These are phyloP conservation scores for Brachycybe producta DNA, from an alignment of 2,888 invertebrate genomes.

Conservation along the genomic window DNA sequence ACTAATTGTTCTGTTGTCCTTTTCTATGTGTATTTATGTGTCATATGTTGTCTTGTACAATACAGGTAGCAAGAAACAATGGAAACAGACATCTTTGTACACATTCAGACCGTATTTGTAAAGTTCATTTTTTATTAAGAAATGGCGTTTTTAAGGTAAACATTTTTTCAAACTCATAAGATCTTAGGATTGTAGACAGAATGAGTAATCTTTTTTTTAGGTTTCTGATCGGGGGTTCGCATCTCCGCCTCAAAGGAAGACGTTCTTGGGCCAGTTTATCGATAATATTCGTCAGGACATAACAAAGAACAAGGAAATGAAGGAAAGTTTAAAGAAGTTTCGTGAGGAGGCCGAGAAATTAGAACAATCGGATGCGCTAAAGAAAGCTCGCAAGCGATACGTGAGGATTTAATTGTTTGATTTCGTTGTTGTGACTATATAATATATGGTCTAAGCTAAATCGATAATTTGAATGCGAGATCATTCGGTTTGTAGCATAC, in stretches of 20 bases:
- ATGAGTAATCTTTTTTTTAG: slow-evolving; percentile 7
- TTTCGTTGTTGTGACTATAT: too few species aligned
- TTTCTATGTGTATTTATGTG: too few species aligned
- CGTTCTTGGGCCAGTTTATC: slow-evolving; percentile 75
- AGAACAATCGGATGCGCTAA: slow-evolving; percentile 90
- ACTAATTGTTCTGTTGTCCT: too few species aligned
- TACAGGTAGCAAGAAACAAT: too few species aligned
- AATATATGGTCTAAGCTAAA: background rate
- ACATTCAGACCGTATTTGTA: too few species aligned
- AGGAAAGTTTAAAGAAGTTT: slow-evolving; percentile 89
- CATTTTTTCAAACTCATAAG: too few species aligned
- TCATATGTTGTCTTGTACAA: too few species aligned
- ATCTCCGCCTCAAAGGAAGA: slow-evolving; percentile 38
- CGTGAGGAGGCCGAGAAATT: slow-evolving; percentile 90
- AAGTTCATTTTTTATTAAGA: too few species aligned
- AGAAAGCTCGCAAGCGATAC: slow-evolving; percentile 59
- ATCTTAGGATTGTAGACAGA: too few species aligned
- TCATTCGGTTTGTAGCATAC: slow-evolving; percentile 48
- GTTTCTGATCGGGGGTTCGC: slow-evolving; percentile 11
- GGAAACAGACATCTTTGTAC: too few species aligned
- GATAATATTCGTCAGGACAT: slow-evolving; percentile 90
- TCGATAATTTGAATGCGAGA: background rate
- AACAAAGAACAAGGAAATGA: slow-evolving; percentile 94
- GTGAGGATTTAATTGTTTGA: too few species aligned
- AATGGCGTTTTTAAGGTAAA: too few species aligned